Conservation (phyloP, 2,113 vertebrate species). For the Sceloporus tristichus region DNA sequence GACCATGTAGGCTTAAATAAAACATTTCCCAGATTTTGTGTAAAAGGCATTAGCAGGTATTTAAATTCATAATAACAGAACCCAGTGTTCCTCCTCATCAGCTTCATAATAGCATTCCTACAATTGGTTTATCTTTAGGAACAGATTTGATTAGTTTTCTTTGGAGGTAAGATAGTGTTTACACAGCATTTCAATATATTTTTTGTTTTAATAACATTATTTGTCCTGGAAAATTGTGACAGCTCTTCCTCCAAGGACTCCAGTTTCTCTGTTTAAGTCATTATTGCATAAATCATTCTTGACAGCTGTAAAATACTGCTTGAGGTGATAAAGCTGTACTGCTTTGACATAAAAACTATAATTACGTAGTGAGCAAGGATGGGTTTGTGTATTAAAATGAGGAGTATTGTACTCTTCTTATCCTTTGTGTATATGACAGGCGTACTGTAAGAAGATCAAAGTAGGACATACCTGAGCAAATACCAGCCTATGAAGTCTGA, state of each 20-base stretch:
- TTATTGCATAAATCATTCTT: constrained; percentile 82
- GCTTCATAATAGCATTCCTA: constrained; percentile 27
- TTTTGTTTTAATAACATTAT: constrained; percentile 73
- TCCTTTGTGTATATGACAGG: constrained; percentile 6
- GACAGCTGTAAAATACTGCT: constrained; percentile 83
- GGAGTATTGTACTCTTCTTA: constrained; percentile 23
- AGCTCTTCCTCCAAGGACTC: constrained; percentile 76
- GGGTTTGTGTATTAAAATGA: constrained; percentile 56
- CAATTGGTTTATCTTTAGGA: background rate
- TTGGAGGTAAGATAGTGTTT: constrained; percentile 64
- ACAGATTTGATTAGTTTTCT: constrained; percentile 35
- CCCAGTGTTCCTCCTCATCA: background rate
- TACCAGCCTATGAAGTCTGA: background rate
- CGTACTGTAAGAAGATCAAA: background rate
- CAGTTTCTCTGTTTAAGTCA: constrained; percentile 76
- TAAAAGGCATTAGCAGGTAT: constrained; percentile 33
- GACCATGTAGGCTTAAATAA: constrained; percentile 27
- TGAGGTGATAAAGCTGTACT: constrained; percentile 79
- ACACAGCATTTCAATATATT: constrained; percentile 57
- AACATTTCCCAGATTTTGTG: background rate
- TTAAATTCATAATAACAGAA: constrained; percentile 5
- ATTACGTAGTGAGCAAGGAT: constrained; percentile 67
- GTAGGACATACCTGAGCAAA: constrained; percentile 14
- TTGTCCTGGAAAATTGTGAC: constrained; percentile 73
- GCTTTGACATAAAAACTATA: constrained; percentile 77